phyloP scores from a whole-genome alignment of 2,113 vertebrate species.

The Falco punctatus region DNA sequence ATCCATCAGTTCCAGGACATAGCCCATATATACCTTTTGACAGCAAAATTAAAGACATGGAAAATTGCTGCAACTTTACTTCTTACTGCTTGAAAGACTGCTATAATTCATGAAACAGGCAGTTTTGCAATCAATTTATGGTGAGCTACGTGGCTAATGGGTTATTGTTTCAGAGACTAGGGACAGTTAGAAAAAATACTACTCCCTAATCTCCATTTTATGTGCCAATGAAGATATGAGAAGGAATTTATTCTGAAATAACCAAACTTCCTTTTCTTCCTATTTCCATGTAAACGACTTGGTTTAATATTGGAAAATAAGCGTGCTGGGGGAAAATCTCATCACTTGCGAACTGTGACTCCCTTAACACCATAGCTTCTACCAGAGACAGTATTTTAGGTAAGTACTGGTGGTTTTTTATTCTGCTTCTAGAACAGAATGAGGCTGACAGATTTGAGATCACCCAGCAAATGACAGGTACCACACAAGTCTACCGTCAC shows the following conservation, averaged over 20 bases:
- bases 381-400: background rate
- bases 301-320: slow-evolving; percentile 39
- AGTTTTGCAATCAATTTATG: slow-evolving; percentile 58
- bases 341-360: slow-evolving; percentile 3
- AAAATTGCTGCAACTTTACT: slow-evolving; percentile 63
- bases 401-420: fast-evolving
- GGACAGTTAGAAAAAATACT: slow-evolving; percentile 56
- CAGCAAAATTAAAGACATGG: slow-evolving; percentile 74
- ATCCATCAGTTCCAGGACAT: slow-evolving; percentile 63
- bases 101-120: slow-evolving; percentile 57
- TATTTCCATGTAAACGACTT: slow-evolving; percentile 30
- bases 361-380: background rate
- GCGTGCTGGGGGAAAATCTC: slow-evolving; percentile 1
- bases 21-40: slow-evolving; percentile 64
- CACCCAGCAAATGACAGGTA: background rate
- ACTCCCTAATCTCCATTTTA: slow-evolving; percentile 33
- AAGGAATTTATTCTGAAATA: slow-evolving; percentile 63
- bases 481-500: background rate
- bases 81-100: slow-evolving; percentile 63
- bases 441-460: background rate
- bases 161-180: slow-evolving; percentile 52
- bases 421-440: background rate
- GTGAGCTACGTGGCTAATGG: slow-evolving; percentile 54
- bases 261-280: slow-evolving; percentile 44
- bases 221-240: slow-evolving; percentile 30